Conservation (phyloP, 2,888 invertebrate genomes). For the Cosmia trapezina region DNA sequence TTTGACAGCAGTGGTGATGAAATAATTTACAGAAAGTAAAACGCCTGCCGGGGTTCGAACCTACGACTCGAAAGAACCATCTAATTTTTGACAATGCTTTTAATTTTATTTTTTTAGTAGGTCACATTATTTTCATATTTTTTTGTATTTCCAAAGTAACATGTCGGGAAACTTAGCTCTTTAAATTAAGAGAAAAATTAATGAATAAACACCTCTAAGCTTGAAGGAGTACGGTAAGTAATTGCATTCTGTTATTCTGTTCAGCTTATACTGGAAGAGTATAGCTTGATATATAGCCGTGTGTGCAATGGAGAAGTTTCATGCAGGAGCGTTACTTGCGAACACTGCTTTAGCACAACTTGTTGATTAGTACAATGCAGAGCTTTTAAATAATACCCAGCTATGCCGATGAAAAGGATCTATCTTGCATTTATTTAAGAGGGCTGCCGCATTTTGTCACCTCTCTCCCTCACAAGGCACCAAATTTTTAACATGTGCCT, state of each 20-base stretch:
- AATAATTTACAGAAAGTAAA: too few relatives aligned
- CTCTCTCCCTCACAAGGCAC: too few relatives aligned
- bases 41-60: too few relatives aligned
- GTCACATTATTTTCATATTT: not conserved
- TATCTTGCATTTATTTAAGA: not conserved
- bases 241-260: conserved; percentile 8
- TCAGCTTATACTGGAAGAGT: too few relatives aligned
- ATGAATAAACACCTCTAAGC: not conserved
- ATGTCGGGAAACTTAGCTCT: not conserved
- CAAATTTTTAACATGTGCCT: too few relatives aligned
- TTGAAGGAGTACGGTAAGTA: not conserved
- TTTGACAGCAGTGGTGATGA: too few relatives aligned
- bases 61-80: too few relatives aligned
- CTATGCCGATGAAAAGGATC: not conserved
- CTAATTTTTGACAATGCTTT: too few relatives aligned
- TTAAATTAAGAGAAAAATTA: not conserved
- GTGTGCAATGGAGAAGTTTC: not conserved
- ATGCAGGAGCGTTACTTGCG: not conserved
- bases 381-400: not conserved
- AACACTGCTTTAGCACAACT: not conserved
- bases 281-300: too few relatives aligned
- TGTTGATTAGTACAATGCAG: conserved; percentile 2
- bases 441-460: too few relatives aligned
- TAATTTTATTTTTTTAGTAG: not conserved
- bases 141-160: not conserved